Base-by-base conservation (phyloP, 2,888 invertebrate genomes). In the Diarsia rubi region DNA sequence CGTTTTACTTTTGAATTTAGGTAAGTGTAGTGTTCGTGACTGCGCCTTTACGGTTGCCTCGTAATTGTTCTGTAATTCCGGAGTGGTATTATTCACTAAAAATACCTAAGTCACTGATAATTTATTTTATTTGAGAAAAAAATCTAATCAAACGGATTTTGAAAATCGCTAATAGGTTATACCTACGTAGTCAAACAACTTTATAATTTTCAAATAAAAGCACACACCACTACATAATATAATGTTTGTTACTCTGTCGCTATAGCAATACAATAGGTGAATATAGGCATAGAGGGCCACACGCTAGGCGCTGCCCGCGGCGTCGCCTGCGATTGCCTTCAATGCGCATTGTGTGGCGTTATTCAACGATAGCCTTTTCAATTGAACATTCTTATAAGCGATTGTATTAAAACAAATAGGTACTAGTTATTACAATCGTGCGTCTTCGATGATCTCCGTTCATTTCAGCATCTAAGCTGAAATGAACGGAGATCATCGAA, bases 291-390 rank as follows among this genome's bases (percentile, higher is more conserved):
- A 80, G 79, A 87, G 82, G 94, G 91, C 95, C 95, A 82, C 86
- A 85, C 83, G 83, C 85, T 88, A 88, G 88, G 87, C 85, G 72
- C 79, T 78, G 80, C 95, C 94, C 88, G 92, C 91, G 92, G 95
- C 93, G 69, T 89, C 81, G 78, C 85, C 88, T 83, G 83, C 86
- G 68, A 78, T 78, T 75, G 75, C 82, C 74, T 86, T 93, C 90
- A 94, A 94, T 94, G 91, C 91, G 88, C 92, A 94, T 94, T 95
- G 95, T 94, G 87, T 86, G 80, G 79, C 89, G 91, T 92, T 92
- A 92, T 92, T 90, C 86, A 90, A 86, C 91, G 91, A 92, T 93
- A 90, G 92, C 90, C 90, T 89, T 92, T 94, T 93, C 93, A 94
- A 95, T 92, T 92, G 92, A 86, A 82, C 87, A 89, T 88, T 90